Evolutionary conservation across 2,797 vertebrate species (phyloP).

Genomic region (Sebastes trivittatus): DNA sequence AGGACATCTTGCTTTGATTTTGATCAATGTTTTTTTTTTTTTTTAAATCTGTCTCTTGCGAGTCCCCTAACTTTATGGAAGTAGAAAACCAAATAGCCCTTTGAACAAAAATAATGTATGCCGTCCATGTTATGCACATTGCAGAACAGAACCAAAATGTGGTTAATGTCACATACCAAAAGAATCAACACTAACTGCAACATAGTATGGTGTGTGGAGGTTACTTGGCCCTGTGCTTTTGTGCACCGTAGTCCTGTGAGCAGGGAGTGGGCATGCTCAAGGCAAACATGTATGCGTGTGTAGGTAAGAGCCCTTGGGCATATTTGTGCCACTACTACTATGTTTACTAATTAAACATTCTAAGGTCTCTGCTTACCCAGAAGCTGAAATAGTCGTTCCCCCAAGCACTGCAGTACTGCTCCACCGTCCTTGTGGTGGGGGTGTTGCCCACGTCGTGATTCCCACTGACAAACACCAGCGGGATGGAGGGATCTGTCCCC

Average conservation of each 20-base stretch:
- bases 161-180: neutral
- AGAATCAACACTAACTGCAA: neutral
- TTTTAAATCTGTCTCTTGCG: no score
- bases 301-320: neutral
- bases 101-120: neutral
- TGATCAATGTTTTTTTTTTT: no score
- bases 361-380: slow-evolving; percentile 80
- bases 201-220: neutral
- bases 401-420: slow-evolving; percentile 88
- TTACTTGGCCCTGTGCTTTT: neutral
- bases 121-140: neutral
- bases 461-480: slow-evolving; percentile 93
- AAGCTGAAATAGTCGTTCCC: slow-evolving; percentile 98
- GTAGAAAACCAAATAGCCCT: neutral
- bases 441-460: slow-evolving; percentile 95
- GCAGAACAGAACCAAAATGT: neutral
- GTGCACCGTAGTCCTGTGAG: neutral
- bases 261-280: neutral
- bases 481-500: slow-evolving; percentile 84
- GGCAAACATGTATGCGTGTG: neutral
- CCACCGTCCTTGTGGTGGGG: slow-evolving; percentile 86
- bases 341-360: neutral
- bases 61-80: neutral
- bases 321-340: neutral
- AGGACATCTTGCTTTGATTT: no score